phyloP scores from a whole-genome alignment of 2,113 vertebrate genomes.

The Lamprologus speciosus region DNA sequence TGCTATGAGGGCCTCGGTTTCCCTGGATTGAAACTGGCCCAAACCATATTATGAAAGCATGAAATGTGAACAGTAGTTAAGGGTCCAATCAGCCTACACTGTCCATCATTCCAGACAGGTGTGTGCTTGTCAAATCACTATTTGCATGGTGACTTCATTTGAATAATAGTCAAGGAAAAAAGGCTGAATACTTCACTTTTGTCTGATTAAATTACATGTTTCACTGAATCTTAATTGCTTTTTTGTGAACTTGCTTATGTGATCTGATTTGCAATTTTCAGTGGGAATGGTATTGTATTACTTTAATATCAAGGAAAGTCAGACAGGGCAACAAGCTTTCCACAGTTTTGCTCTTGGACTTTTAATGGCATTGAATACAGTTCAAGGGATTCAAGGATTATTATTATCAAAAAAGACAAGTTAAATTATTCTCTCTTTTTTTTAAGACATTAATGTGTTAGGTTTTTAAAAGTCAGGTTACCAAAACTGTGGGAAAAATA shows the following conservation, averaged over 20 bases:
- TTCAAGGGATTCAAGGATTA: slow-evolving; percentile 22
- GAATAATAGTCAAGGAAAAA: slow-evolving; percentile 51
- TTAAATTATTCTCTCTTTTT: slow-evolving; percentile 17
- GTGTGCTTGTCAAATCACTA: slow-evolving; percentile 29
- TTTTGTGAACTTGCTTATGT: slow-evolving; percentile 75
- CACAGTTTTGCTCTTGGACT: slow-evolving; percentile 14
- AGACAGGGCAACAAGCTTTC: slow-evolving; percentile 35
- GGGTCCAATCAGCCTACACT: background rate
- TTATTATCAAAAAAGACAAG: slow-evolving; percentile 3
- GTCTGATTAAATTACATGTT: slow-evolving; percentile 85
- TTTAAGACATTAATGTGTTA: background rate
- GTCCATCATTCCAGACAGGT: slow-evolving; percentile 29
- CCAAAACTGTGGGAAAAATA: background rate
- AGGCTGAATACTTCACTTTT: slow-evolving; percentile 60
- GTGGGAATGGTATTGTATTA: slow-evolving; percentile 69
- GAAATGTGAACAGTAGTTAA: background rate
- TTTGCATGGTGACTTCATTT: slow-evolving; percentile 48
- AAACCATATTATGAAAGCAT: background rate
- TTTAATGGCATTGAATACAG: background rate
- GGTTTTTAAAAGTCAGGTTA: background rate
- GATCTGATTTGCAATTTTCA: slow-evolving; percentile 76
- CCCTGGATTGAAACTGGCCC: background rate
- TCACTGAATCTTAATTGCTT: slow-evolving; percentile 84
- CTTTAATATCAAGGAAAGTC: slow-evolving; percentile 62
- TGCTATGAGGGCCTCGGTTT: accelerated